These are phyloP conservation scores for Lacerta agilis DNA, from an alignment of 2,797 vertebrate species.

Conservation along the genomic window DNA sequence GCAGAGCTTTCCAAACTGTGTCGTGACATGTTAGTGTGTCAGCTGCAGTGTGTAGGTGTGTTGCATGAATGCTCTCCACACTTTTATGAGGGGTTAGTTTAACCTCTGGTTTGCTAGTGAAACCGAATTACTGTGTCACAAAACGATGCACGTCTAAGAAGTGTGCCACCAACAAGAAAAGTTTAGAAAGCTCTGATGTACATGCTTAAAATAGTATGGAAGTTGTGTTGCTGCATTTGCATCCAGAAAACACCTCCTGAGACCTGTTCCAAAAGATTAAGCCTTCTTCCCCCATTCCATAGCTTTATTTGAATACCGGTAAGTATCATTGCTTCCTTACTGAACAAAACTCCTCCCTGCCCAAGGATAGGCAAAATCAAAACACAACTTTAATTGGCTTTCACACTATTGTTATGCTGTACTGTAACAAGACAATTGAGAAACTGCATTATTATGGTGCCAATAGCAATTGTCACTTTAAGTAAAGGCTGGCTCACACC, in stretches of 20 bases:
- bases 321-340: not conserved
- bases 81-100: too few relatives aligned
- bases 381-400: not conserved
- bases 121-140: not conserved
- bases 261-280: not conserved
- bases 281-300: not conserved
- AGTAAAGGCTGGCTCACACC: not conserved
- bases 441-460: not conserved
- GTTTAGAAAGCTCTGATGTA: too few relatives aligned
- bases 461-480: not conserved
- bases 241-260: not conserved
- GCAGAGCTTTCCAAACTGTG: too few relatives aligned
- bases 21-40: too few relatives aligned
- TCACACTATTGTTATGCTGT: not conserved
- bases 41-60: too few relatives aligned
- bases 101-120: not conserved
- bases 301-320: slow-evolving; percentile 8
- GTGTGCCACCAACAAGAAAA: too few relatives aligned
- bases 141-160: too few relatives aligned
- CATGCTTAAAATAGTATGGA: too few relatives aligned
- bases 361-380: not conserved
- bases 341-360: slow-evolving; percentile 4
- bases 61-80: too few relatives aligned
- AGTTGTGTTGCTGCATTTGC: too few relatives aligned
- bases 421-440: not conserved